Evolutionary conservation across 2,113 vertebrate genomes (phyloP).

Genomic region (Cranoglanis bouderius): DNA sequence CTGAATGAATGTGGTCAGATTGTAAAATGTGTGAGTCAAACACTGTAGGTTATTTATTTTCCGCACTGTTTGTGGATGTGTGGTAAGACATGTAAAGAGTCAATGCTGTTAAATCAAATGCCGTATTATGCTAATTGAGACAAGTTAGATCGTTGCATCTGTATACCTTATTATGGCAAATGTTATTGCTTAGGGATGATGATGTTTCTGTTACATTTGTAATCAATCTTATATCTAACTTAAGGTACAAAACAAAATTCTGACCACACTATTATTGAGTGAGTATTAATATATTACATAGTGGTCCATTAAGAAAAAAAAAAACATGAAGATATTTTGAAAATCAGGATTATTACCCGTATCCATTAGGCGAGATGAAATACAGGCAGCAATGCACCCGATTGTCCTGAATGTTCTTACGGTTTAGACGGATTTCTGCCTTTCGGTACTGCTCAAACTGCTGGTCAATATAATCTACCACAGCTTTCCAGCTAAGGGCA

Average conservation of each 20-base stretch:
- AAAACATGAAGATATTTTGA: background rate
- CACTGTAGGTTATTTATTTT: too few species aligned
- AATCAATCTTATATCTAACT: background rate
- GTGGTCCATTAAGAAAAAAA: background rate
- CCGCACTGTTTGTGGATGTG: too few species aligned
- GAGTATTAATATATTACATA: background rate
- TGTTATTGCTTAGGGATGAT: too few species aligned
- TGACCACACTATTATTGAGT: background rate
- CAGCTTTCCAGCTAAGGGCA: conserved; percentile 65
- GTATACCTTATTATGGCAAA: too few species aligned
- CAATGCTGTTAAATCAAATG: too few species aligned
- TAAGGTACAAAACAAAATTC: background rate
- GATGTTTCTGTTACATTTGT: too few species aligned
- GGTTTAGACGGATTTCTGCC: conserved; percentile 73
- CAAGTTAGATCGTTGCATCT: too few species aligned
- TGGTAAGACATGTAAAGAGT: too few species aligned
- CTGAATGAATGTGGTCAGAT: too few species aligned
- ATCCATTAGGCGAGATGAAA: conserved; percentile 75
- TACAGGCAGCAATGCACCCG: conserved; percentile 79
- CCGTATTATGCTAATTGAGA: too few species aligned
- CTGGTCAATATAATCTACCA: conserved; percentile 70
- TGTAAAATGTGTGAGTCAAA: too few species aligned
- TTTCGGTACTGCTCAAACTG: conserved; percentile 76
- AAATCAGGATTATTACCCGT: conserved; percentile 63
- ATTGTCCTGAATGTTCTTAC: conserved; percentile 76